These are phyloP conservation scores for Lampris incognitus DNA, from an alignment of 2,113 vertebrate genomes.

Conservation along the genomic window DNA sequence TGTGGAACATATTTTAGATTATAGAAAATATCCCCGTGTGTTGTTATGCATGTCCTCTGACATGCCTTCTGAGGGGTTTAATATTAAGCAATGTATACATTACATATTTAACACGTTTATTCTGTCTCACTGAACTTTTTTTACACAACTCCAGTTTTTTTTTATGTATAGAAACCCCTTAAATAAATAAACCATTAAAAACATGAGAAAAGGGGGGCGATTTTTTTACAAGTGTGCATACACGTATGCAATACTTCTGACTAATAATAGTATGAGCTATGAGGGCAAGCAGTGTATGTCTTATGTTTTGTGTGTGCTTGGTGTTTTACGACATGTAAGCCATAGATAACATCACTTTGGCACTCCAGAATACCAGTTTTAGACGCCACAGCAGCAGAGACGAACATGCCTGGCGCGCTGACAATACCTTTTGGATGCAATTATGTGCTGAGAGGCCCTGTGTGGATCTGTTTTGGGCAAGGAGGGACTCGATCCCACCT, in stretches of 20 bases:
- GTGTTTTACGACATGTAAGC: conserved; percentile 10
- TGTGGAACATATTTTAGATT: too few species aligned
- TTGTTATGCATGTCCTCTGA: too few species aligned
- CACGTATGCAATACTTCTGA: neutral
- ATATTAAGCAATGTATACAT: too few species aligned
- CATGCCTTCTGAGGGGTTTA: too few species aligned
- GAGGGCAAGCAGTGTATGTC: neutral
- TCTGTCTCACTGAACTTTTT: too few species aligned
- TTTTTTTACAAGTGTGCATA: neutral
- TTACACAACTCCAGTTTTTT: neutral
- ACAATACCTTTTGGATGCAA: conserved; percentile 54
- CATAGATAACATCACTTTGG: conserved; percentile 34
- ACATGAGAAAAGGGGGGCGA: neutral
- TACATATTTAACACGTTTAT: too few species aligned
- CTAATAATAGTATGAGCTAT: neutral
- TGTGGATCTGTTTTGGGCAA: conserved; percentile 37
- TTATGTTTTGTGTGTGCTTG: conserved; percentile 1
- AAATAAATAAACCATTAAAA: neutral
- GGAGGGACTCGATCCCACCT: conserved; percentile 51
- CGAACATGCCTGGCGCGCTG: conserved; percentile 13
- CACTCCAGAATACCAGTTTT: conserved; percentile 6
- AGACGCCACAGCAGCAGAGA: conserved; percentile 13
- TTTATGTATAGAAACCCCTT: neutral
- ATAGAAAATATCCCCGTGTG: too few species aligned
- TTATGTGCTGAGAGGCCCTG: conserved; percentile 45